Percentiles rank a stretch among this genome's conserved stretches.
These are phyloP conservation scores for Agapornis roseicollis DNA, from an alignment of 2,113 vertebrate species.

Conservation along the genomic window DNA sequence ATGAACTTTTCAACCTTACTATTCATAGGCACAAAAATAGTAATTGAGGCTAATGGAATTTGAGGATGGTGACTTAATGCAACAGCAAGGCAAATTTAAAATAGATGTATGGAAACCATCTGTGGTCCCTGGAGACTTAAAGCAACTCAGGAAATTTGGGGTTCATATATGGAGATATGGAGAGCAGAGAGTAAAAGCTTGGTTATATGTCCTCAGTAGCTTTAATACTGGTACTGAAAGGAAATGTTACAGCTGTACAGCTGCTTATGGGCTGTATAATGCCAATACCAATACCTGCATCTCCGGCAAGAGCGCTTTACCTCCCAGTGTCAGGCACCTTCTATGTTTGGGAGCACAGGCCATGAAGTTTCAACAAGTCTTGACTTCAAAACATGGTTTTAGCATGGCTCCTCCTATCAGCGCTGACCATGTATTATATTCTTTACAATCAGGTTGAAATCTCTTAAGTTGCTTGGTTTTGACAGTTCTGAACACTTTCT, in stretches of 20 bases:
- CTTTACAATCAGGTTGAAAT: not conserved
- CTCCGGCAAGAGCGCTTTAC: fast-evolving
- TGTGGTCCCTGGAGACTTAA: not conserved
- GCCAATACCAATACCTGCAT: not conserved
- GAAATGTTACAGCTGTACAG: not conserved
- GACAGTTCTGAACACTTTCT: not conserved
- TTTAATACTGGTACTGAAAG: not conserved
- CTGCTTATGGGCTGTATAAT: not conserved
- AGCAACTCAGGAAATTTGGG: not conserved
- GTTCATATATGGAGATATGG: not conserved
- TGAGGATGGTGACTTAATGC: not conserved
- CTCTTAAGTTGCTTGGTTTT: not conserved
- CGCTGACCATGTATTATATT: not conserved
- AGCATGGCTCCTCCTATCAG: not conserved
- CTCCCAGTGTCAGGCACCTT: not conserved
- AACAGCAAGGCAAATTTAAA: not conserved
- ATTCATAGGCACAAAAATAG: not conserved
- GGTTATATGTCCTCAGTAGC: not conserved
- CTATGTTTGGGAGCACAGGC: fast-evolving
- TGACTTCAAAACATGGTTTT: not conserved
- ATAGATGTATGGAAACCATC: not conserved
- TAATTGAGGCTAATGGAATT: not conserved
- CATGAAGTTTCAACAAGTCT: not conserved
- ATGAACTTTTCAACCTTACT: not conserved
- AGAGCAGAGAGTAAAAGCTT: not conserved